Evolutionary conservation across 2,113 vertebrate species (phyloP).

Genomic region (Zeus faber): DNA sequence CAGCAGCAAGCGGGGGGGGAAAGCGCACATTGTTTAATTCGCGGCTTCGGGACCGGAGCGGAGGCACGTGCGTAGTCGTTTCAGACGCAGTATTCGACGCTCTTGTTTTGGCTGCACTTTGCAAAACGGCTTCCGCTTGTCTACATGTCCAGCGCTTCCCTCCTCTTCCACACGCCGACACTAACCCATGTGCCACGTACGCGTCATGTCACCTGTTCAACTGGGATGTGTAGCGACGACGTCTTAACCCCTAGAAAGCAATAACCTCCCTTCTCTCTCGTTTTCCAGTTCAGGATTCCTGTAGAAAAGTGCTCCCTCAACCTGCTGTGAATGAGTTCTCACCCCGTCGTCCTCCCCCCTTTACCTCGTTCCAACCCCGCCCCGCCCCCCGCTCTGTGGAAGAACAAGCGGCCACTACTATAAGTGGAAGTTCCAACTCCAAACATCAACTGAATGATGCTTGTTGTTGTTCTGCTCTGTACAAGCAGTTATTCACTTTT

Average conservation of each 20-base stretch:
- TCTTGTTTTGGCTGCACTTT: too few species aligned
- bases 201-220: conserved; percentile 45
- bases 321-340: conserved; percentile 79
- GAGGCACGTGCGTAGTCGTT: too few species aligned
- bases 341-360: conserved; percentile 64
- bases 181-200: conserved; percentile 29
- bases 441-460: conserved; percentile 50
- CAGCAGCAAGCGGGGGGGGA: too few species aligned
- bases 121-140: not conserved
- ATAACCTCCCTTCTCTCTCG: conserved; percentile 89
- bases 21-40: too few species aligned
- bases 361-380: conserved; percentile 53
- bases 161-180: not conserved
- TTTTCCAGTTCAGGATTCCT: conserved; percentile 97
- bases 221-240: conserved; percentile 41
- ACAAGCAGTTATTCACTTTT: conserved; percentile 47
- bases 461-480: conserved; percentile 33
- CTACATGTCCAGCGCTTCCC: conserved; percentile 37
- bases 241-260: conserved; percentile 71
- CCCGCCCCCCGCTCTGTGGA: conserved; percentile 59
- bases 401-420: conserved; percentile 63
- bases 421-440: conserved; percentile 50
- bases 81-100: too few species aligned
- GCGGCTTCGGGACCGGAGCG: too few species aligned
- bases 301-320: conserved; percentile 84